Evolutionary conservation across 1,140 invertebrate genomes (phyloP).

Genomic region (Latrodectus geometricus): DNA sequence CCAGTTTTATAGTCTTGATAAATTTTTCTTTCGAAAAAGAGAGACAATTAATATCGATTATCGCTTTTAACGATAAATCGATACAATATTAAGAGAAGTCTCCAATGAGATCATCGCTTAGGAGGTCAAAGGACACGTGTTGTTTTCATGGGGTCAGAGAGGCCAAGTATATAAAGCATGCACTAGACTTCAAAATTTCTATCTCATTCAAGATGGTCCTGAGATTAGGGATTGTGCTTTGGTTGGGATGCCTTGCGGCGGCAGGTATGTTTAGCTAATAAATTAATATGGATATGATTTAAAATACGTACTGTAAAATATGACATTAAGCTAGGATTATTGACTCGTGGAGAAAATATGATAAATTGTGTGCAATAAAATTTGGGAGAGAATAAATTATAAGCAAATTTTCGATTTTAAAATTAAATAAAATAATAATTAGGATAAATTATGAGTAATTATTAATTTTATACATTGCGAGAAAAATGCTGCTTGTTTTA

Average conservation of each 20-base stretch:
- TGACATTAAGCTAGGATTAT: no score
- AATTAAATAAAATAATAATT: no score
- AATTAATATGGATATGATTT: not conserved
- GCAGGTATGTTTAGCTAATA: slow-evolving; percentile 31
- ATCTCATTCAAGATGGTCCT: slow-evolving; percentile 53
- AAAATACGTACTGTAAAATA: not conserved
- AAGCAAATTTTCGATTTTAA: no score
- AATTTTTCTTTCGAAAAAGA: not conserved
- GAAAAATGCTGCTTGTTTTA: no score
- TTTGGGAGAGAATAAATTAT: no score
- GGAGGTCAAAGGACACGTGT: slow-evolving; percentile 26
- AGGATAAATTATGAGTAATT: no score
- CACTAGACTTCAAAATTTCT: not conserved
- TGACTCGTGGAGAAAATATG: no score
- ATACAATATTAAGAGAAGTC: not conserved
- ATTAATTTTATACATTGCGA: no score
- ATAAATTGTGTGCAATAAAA: no score
- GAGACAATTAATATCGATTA: not conserved
- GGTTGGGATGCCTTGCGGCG: slow-evolving; percentile 29
- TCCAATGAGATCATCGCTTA: slow-evolving; percentile 27
- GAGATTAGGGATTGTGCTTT: slow-evolving; percentile 29
- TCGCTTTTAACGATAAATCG: not conserved
- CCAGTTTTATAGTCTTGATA: not conserved
- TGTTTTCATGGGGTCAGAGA: slow-evolving; percentile 10
- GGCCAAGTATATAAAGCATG: slow-evolving; percentile 49